Percentiles rank a stretch among this genome's conserved stretches.
phyloP scores from a whole-genome alignment of 2,113 vertebrate genomes.

The Acrocephalus arundinaceus region DNA sequence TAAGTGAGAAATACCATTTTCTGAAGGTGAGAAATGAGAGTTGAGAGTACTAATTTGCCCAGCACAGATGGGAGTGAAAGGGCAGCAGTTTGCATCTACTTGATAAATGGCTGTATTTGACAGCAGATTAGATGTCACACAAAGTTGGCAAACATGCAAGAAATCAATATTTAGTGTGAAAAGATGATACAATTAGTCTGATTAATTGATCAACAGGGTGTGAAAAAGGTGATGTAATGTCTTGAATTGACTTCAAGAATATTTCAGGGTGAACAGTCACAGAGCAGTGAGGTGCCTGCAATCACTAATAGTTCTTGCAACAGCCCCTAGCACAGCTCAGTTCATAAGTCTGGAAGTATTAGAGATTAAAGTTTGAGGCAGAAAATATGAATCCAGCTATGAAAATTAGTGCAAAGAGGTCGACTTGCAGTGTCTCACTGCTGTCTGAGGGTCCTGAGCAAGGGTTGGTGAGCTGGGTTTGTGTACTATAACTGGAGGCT shows the following conservation, averaged over 20 bases:
- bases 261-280: not conserved
- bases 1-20: not conserved
- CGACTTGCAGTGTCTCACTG: not conserved
- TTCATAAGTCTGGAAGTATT: not conserved
- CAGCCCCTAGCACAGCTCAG: not conserved
- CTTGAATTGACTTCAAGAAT: not conserved
- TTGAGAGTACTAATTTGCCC: not conserved
- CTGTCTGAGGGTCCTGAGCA: not conserved
- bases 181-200: not conserved
- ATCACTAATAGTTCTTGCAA: not conserved
- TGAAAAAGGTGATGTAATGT: not conserved
- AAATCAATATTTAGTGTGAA: conserved; percentile 47
- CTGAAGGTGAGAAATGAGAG: not conserved
- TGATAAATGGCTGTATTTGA: conserved; percentile 38
- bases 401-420: not conserved
- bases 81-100: not conserved
- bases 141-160: conserved; percentile 15
- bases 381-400: not conserved
- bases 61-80: conserved; percentile 1
- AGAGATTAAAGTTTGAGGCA: not conserved
- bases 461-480: not conserved
- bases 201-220: not conserved
- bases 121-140: conserved; percentile 47
- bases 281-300: not conserved
- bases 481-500: not conserved